phyloP scores from a whole-genome alignment of 2,888 invertebrate species.

The Amphipoea oculea region DNA sequence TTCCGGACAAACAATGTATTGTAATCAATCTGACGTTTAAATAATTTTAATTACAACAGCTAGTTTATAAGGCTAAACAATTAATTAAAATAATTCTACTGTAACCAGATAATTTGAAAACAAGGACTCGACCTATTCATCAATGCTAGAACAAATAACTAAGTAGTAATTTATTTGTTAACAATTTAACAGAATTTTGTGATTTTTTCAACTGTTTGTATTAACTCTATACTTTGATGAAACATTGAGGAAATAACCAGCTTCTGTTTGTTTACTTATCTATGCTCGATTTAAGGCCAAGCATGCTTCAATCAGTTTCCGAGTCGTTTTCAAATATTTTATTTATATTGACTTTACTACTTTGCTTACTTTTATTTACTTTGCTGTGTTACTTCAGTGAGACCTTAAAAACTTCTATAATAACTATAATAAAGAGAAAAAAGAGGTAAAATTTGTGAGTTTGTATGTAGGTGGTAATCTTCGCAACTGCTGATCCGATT shows the following conservation, averaged over 20 bases:
- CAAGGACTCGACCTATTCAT: slow-evolving; percentile 17
- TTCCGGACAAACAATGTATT: background rate
- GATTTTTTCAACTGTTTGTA: slow-evolving; percentile 39
- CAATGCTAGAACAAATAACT: slow-evolving; percentile 31
- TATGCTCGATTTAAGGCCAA: slow-evolving; percentile 61
- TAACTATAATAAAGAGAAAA: too few relatives aligned
- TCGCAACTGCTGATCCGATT: too few relatives aligned
- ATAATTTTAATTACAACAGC: background rate
- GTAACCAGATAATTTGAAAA: background rate
- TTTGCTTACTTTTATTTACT: background rate
- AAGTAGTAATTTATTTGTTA: slow-evolving; percentile 36
- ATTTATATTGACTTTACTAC: too few relatives aligned
- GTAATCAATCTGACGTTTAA: background rate
- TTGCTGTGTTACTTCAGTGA: background rate
- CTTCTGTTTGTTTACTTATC: slow-evolving; percentile 35
- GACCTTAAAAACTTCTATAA: background rate
- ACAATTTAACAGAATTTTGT: slow-evolving; percentile 46
- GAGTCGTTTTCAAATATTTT: slow-evolving; percentile 32
- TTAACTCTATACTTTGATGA: slow-evolving; percentile 45
- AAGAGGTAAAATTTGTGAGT: too few relatives aligned
- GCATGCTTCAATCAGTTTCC: slow-evolving; percentile 27
- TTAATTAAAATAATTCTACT: background rate
- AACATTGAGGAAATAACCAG: slow-evolving; percentile 32
- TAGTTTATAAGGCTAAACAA: background rate
- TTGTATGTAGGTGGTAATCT: too few relatives aligned